Evolutionary conservation across 2,888 invertebrate species (phyloP).

Genomic region (Drosophila ezoana): DNA sequence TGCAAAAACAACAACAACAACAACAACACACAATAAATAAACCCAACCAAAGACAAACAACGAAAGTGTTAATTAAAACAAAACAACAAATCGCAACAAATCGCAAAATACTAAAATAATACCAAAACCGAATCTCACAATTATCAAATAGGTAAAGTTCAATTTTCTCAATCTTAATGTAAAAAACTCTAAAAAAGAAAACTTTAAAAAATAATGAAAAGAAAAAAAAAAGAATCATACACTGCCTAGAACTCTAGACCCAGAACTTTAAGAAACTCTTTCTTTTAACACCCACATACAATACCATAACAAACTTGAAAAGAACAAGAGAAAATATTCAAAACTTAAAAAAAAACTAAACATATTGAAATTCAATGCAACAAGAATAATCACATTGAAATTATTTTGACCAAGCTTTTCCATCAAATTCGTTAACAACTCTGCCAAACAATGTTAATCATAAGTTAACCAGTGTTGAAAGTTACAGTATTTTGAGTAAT

Average conservation of each 20-base stretch:
- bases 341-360: constrained; percentile 25
- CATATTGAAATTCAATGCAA: constrained; percentile 76
- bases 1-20: constrained; percentile 22
- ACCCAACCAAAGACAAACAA: background rate
- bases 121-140: constrained; percentile 38
- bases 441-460: background rate
- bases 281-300: constrained; percentile 16
- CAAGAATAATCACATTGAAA: constrained; percentile 79
- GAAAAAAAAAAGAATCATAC: constrained; percentile 15
- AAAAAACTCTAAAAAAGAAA: constrained; percentile 12
- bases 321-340: constrained; percentile 6
- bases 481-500: no score
- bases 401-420: constrained; percentile 18
- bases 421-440: background rate
- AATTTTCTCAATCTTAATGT: constrained; percentile 65
- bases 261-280: constrained; percentile 27
- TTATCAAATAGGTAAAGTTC: constrained; percentile 74
- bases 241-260: constrained; percentile 16
- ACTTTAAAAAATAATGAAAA: constrained; percentile 5
- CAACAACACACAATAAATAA: constrained; percentile 11
- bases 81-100: constrained; percentile 7
- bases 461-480: no score
- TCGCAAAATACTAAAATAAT: background rate
- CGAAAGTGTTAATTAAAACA: constrained; percentile 4
- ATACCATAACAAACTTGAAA: constrained; percentile 13